Base-by-base conservation (phyloP, 2,888 invertebrate genomes). In the Eupithecia pulchellata region DNA sequence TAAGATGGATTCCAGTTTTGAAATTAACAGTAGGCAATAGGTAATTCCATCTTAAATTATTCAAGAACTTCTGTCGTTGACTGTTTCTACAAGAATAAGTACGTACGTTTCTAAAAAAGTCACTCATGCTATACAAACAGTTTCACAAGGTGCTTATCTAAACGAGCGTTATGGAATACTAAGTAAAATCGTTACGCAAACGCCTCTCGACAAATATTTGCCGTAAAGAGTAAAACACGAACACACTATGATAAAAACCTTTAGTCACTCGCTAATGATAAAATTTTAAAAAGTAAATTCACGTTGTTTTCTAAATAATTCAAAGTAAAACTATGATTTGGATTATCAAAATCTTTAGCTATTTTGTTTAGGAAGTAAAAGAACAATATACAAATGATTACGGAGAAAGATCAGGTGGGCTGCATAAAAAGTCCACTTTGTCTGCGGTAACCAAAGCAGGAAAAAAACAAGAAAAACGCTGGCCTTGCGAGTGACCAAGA, bases 401-500 rank as follows among this genome's bases (percentile, higher is more conserved):
- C 52, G 68, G 72, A 69, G 72, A 76, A 75, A 77, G 72, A 77
- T 69, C 25, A 61, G 42, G 30, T 57, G 65, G 47, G 17, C 11
- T 32, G 9, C 14, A 60, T 52, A 77, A 75, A 78, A 78, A 73
- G 65, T 29, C 55, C 70, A 65, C 76, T 74, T 75, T 76, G 73
- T 76, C 69, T 62, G 68, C 32, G 9, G 29, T 30, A 29, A 42
- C 25, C 66, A 25, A 61, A 32, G 25, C 61, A 61, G 61, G 61
- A 61, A 66, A 66, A 55, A 66, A 69, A 47, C 64, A 79, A 39
- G 78, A 89, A 89, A 88, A 88, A 86, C 78, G 13, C 36, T 78
- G 84, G 75, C 90, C 90, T 90, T 88, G 89, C 79, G 75, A 75
- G 74, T 84, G 89, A 86, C 88, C 89, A 83, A 85, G 82, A 86